A percentile compares a stretch with the other conserved stretches of the same genome.
These are phyloP conservation scores for Spea bombifrons DNA, from an alignment of 2,113 vertebrate genomes.

Conservation along the genomic window DNA sequence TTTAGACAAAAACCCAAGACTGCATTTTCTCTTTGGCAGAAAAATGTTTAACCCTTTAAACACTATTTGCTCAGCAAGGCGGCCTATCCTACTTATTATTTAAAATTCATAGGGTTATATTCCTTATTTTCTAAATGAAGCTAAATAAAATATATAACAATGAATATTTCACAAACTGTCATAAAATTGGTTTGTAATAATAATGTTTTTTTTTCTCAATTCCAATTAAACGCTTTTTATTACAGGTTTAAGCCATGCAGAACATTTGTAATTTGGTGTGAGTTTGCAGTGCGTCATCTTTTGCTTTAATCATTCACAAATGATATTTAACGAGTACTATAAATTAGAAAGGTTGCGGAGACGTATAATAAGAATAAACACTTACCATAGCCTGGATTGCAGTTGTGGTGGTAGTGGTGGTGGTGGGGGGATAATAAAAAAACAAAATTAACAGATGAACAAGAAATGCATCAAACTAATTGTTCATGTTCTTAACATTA, in stretches of 20 bases:
- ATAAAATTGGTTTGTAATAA: too few relatives aligned
- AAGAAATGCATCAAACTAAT: background rate
- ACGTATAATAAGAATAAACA: background rate
- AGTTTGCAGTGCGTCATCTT: background rate
- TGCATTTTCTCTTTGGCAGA: background rate
- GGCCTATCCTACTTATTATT: too few relatives aligned
- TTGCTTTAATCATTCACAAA: too few relatives aligned
- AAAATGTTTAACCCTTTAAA: background rate
- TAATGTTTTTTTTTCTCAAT: background rate
- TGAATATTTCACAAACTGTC: too few relatives aligned
- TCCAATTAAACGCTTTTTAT: background rate
- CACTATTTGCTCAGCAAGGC: background rate
- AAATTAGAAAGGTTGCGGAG: too few relatives aligned
- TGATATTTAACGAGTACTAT: too few relatives aligned
- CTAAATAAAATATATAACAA: too few relatives aligned
- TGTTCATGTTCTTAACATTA: background rate
- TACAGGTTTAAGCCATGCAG: background rate
- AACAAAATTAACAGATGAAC: background rate
- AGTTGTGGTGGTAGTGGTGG: background rate
- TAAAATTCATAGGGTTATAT: too few relatives aligned
- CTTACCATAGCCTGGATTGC: slow-evolving; percentile 32
- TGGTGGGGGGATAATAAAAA: background rate
- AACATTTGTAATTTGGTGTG: background rate
- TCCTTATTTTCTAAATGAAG: too few relatives aligned
- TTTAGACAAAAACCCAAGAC: background rate